Evolutionary conservation across 2,888 invertebrate genomes (phyloP), one percentile per base, ranked within the genome.

Genomic region (Eudasyphora cyanicolor): DNA sequence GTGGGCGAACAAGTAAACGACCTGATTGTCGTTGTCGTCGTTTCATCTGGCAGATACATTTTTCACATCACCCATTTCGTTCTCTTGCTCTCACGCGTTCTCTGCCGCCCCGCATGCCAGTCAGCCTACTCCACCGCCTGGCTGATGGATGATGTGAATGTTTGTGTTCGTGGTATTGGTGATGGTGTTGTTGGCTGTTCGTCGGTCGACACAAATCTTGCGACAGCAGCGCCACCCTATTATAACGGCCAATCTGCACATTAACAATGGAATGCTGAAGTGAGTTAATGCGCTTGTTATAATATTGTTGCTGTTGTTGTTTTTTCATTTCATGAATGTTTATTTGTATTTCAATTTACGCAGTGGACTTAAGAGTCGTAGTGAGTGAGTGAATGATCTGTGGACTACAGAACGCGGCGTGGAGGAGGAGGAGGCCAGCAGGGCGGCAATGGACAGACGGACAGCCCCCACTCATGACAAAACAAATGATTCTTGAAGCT

Each of bases 261-360:
- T 62, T 84, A 84, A 12, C 21, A 54, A 29, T 51, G 87, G 87
- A 87, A 87, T 87, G 87, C 84, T 83, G 84, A 85, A 86, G 84
- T 84, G 85, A 86, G 85, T 84, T 85, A 86, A 86, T 85, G 84
- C 76, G 84, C 81, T 84, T 79, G 84, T 84, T 84, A 79, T 84
- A 79, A 81, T 78, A 81, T 78, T 84, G 74, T 76, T 64, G 17
- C n/a, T 17, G 14, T 35, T 64, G 10, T 21, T 35, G 32, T 38
- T 64, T 60, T 62, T 62, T 38, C 64, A 19, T 64, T 64, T 78
- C 78, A 84, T 81, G 84, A 81, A 78, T 81, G 81, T 79, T 81
- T 84, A 84, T 81, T 84, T 84, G 84, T 81, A 79, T 84, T 81
- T 77, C 67, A 84, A 84, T 84, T 81, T 84, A 81, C 75, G 57